Percentiles rank a stretch among this genome's conserved stretches.
These are phyloP conservation scores for Macrobrachium rosenbergii DNA, from an alignment of 1,140 invertebrate genomes.

Conservation along the genomic window DNA sequence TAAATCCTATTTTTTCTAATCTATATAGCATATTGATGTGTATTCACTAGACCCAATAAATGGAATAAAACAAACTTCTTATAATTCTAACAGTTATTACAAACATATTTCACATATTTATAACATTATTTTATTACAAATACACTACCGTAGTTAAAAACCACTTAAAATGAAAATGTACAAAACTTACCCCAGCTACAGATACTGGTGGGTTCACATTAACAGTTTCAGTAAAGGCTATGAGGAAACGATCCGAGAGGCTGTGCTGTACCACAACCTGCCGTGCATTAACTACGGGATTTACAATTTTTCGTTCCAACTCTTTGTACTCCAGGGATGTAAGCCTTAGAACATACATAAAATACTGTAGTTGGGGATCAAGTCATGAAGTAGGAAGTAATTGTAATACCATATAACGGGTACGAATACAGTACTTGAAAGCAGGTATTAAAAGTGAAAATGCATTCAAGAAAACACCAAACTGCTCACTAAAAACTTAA, in stretches of 20 bases:
- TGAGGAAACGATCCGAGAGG: slow-evolving; percentile 85
- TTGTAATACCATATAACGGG: too few relatives aligned
- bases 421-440: too few relatives aligned
- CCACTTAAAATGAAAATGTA: slow-evolving; percentile 31
- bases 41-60: too few relatives aligned
- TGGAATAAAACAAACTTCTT: too few relatives aligned
- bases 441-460: too few relatives aligned
- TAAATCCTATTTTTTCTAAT: too few relatives aligned
- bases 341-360: slow-evolving; percentile 72
- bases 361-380: not conserved
- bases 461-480: too few relatives aligned
- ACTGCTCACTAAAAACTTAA: too few relatives aligned
- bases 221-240: slow-evolving; percentile 84
- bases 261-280: slow-evolving; percentile 85
- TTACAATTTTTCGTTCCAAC: slow-evolving; percentile 81
- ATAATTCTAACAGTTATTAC: too few relatives aligned
- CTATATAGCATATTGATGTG: too few relatives aligned
- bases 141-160: slow-evolving; percentile 55
- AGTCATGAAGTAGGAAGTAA: not conserved
- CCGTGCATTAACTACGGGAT: slow-evolving; percentile 81
- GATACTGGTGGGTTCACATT: slow-evolving; percentile 79
- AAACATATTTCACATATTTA: too few relatives aligned
- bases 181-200: slow-evolving; percentile 72
- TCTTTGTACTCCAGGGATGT: slow-evolving; percentile 85
- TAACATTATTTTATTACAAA: not conserved